A percentile compares a stretch with the other conserved stretches of the same genome.
Conservation (phyloP, 2,888 invertebrate genomes). For the Cephus runcator region DNA sequence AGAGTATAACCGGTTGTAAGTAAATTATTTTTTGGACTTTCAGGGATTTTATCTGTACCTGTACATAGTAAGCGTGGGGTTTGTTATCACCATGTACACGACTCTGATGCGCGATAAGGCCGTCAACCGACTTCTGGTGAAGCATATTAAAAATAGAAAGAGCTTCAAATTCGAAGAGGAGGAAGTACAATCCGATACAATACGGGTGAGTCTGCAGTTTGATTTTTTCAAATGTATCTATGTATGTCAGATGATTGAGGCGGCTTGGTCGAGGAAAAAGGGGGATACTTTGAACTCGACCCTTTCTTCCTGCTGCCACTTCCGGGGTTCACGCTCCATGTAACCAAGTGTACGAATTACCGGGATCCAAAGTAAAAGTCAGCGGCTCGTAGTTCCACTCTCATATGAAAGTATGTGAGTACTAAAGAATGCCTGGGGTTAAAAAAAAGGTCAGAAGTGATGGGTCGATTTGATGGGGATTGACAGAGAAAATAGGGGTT, state of each 20-base stretch:
- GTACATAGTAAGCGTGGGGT: conserved; percentile 80
- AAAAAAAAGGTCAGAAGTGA: not conserved
- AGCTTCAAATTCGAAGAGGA: conserved; percentile 34
- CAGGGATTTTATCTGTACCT: conserved; percentile 88
- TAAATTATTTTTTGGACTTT: conserved; percentile 37
- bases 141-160: conserved; percentile 47
- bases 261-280: not conserved
- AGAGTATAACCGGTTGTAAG: not conserved
- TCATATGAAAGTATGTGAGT: not conserved
- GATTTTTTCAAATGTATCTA: conserved; percentile 5
- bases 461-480: not conserved
- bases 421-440: not conserved
- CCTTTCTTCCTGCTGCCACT: not conserved
- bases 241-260: not conserved
- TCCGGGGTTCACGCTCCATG: not conserved
- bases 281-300: not conserved
- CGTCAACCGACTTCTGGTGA: conserved; percentile 64
- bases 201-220: conserved; percentile 25
- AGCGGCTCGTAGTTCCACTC: not conserved
- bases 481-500: not conserved
- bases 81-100: conserved; percentile 79
- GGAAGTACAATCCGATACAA: conserved; percentile 19
- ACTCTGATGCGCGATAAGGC: conserved; percentile 75
- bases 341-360: not conserved
- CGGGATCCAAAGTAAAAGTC: not conserved